These are phyloP conservation scores for Archaeoteleia sp. DNA, from an alignment of 2,888 invertebrate genomes.

Conservation along the genomic window DNA sequence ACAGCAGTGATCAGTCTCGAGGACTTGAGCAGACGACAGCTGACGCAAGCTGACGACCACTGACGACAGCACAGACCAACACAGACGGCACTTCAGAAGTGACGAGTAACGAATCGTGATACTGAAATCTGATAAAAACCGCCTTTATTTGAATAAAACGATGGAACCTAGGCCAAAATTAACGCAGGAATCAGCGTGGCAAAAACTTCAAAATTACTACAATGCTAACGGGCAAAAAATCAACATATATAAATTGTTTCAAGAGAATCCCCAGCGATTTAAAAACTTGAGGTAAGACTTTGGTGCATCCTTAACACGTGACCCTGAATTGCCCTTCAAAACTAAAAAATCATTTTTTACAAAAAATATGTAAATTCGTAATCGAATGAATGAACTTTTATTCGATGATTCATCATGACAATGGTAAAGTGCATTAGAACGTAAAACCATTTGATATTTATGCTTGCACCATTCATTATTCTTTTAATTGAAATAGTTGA, in stretches of 20 bases:
- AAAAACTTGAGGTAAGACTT: constrained; percentile 87
- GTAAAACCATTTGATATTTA: no score
- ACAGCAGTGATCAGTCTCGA: no score
- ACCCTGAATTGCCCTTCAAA: constrained; percentile 68
- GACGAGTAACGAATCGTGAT: no score
- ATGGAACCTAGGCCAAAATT: constrained; percentile 78
- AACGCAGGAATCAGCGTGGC: constrained; percentile 82
- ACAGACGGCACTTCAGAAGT: no score
- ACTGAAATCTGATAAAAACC: neutral
- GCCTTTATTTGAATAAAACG: constrained; percentile 21
- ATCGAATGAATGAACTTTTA: neutral
- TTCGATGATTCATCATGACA: no score
- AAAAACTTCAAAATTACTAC: constrained; percentile 85
- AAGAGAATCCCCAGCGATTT: constrained; percentile 87
- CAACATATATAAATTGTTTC: constrained; percentile 89
- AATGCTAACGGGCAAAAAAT: constrained; percentile 83
- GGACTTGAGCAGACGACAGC: no score
- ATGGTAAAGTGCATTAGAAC: no score
- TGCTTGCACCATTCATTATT: no score
- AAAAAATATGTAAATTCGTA: constrained; percentile 29
- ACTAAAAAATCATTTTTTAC: constrained; percentile 41
- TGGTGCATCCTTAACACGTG: constrained; percentile 51
- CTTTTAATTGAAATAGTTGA: constrained; percentile 52
- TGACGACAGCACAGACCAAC: no score
- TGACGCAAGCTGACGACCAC: no score